Base-by-base conservation (phyloP, 2,113 vertebrate genomes). In the Oncorhynchus masou region DNA sequence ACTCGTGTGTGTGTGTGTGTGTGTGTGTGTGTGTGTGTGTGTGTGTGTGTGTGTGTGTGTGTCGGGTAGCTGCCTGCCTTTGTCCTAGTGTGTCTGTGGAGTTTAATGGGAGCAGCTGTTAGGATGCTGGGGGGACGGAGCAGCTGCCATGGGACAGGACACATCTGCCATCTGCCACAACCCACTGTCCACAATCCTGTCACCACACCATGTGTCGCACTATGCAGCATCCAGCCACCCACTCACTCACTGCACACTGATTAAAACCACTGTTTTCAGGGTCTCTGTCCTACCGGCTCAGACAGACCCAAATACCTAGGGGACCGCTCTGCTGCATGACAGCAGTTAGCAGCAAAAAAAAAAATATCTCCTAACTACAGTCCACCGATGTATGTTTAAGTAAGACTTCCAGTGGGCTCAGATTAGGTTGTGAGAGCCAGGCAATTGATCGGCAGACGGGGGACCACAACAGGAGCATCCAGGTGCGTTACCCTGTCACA, bases 101-200 rank as follows among this genome's bases (percentile, higher is more conserved):
- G 34, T 51, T 66, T 31, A 71, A 77, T 71, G 68, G 29, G 29
- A 78, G 31, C 72, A 79, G 64, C 66, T 60, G 51, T 45, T 34
- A 34, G 24, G 54, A 66, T 3, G 59, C 16, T 16, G 59, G 25
- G 49, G 51, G 24, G 49, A 20, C 4, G 27, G 64, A 67, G 71
- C 74, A 77, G 64, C 70, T 80, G 79, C 70, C 25, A 62, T 71
- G 73, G 70, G 24, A 57, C 74, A 65, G 51, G 70, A 77, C 67
- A 80, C 75, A 82, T 71, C 75, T 82, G 73, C 70, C 45, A 12
- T 20, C 45, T 62, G 77, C 66, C 70, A 75, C 66, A 60, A 71
- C 60, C 70, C 25, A 16, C 57, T 54, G 13, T 57, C 20, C 27
- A 15, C 49, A 25, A 29, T 71, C 48, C 69, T 20, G 39, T 67